A percentile compares a stretch with the other conserved stretches of the same genome.
phyloP scores from a whole-genome alignment of 2,113 vertebrate genomes.

The Coryphaenoides rupestris region DNA sequence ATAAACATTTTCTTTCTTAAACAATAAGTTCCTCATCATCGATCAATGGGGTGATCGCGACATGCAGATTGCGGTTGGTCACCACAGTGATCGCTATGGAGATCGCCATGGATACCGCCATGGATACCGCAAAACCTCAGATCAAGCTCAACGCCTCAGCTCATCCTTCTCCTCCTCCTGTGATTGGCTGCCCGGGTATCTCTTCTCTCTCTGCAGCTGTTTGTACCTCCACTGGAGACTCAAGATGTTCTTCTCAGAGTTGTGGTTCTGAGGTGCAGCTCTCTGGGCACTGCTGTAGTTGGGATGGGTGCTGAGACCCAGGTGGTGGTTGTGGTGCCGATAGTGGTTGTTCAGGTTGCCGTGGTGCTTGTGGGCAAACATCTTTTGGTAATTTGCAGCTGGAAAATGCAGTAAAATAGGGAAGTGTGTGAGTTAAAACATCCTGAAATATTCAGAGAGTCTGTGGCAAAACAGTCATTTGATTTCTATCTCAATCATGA shows the following conservation, averaged over 20 bases:
- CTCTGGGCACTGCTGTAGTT: background rate
- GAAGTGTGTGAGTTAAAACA: too few relatives aligned
- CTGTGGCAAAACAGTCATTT: too few relatives aligned
- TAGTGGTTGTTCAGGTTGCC: constrained; percentile 70
- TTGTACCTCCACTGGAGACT: background rate
- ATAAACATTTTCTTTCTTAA: too few relatives aligned
- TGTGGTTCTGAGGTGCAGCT: constrained; percentile 16
- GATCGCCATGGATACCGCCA: too few relatives aligned
- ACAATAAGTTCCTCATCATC: too few relatives aligned
- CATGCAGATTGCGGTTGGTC: too few relatives aligned
- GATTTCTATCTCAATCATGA: too few relatives aligned
- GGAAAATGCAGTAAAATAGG: constrained; percentile 34
- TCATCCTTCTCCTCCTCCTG: background rate
- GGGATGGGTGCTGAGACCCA: background rate
- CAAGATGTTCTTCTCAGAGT: constrained; percentile 15
- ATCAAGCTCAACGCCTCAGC: constrained; percentile 24
- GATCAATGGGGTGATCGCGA: too few relatives aligned
- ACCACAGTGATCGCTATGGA: too few relatives aligned
- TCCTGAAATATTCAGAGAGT: too few relatives aligned
- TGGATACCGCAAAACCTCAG: too few relatives aligned
- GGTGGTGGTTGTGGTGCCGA: constrained; percentile 28
- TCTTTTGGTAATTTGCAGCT: constrained; percentile 89
- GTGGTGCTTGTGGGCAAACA: constrained; percentile 75
- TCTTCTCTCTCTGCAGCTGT: constrained; percentile 35
- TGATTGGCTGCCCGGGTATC: constrained; percentile 1